These are phyloP conservation scores for Agelastica alni DNA, from an alignment of 2,888 invertebrate species.

Conservation along the genomic window DNA sequence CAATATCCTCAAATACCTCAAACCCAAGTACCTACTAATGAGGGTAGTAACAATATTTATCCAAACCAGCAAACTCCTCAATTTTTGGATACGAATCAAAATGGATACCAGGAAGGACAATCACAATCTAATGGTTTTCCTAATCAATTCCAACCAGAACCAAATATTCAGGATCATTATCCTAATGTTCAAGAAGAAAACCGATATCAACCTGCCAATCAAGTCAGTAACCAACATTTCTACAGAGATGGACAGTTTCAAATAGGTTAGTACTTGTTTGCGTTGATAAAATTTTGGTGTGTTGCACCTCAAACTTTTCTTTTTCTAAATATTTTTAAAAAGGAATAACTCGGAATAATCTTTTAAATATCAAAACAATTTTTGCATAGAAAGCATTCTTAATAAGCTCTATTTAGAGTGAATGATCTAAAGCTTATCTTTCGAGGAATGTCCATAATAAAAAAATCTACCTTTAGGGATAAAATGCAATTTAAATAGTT, in stretches of 20 bases:
- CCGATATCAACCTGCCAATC: conserved; percentile 22
- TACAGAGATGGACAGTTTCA: conserved; percentile 29
- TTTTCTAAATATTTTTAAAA: too few relatives aligned
- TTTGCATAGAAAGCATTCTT: too few relatives aligned
- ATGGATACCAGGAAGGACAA: conserved; percentile 33
- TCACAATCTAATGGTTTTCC: conserved; percentile 22
- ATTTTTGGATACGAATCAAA: conserved; percentile 26
- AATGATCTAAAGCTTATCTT: too few relatives aligned
- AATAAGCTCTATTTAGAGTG: too few relatives aligned
- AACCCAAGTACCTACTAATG: conserved; percentile 1
- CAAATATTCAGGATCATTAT: conserved; percentile 13
- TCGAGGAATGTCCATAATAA: too few relatives aligned
- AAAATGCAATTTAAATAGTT: too few relatives aligned
- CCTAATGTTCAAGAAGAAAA: conserved; percentile 13
- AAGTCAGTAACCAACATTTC: conserved; percentile 33
- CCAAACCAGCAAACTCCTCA: conserved; percentile 26
- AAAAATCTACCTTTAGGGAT: too few relatives aligned
- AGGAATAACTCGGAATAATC: too few relatives aligned
- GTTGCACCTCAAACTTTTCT: too few relatives aligned
- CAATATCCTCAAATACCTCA: conserved; percentile 33
- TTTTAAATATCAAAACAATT: too few relatives aligned
- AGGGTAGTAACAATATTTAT: conserved; percentile 10
- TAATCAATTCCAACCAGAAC: conserved; percentile 19
- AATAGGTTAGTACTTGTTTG: conserved; percentile 17
- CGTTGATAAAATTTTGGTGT: too few relatives aligned